A percentile compares a stretch with the other conserved stretches of the same genome.
phyloP scores from a whole-genome alignment of 64 coral and sea anemone species.

The Pocillopora verrucosa region DNA sequence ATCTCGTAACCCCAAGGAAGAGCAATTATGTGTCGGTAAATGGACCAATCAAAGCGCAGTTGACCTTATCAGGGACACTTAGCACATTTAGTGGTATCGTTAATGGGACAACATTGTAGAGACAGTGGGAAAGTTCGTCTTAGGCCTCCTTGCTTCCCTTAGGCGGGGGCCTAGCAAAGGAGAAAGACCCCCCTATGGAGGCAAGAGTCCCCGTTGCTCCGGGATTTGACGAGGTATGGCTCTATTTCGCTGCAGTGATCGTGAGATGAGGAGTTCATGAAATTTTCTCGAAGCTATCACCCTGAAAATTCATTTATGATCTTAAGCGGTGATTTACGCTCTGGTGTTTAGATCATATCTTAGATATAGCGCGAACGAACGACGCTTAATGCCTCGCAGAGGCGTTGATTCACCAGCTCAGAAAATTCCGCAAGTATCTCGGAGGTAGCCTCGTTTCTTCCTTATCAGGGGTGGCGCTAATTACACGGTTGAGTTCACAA shows the following conservation, averaged over 20 bases:
- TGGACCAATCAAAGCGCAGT: constrained; percentile 34
- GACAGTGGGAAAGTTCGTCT: not conserved
- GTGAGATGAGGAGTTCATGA: not conserved
- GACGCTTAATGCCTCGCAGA: not conserved
- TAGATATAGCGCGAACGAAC: not conserved
- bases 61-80: constrained; percentile 32
- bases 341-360: not conserved
- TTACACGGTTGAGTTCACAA: constrained; percentile 46
- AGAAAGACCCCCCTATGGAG: not conserved
- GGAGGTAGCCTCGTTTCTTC: not conserved
- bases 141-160: constrained; percentile 29
- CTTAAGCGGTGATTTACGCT: not conserved
- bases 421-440: not conserved
- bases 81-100: constrained; percentile 9
- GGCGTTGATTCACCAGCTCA: not conserved
- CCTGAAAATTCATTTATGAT: not conserved
- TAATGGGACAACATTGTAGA: constrained; percentile 25
- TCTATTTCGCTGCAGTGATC: not conserved
- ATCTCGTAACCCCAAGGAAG: constrained; percentile 17
- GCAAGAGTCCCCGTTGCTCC: constrained; percentile 34
- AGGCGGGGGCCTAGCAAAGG: not conserved
- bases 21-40: constrained; percentile 34
- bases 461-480: not conserved
- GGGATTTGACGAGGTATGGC: constrained; percentile 25
- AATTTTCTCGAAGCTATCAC: not conserved